These are phyloP conservation scores for Stenodema calcarata DNA, from an alignment of 2,888 invertebrate species.

Conservation along the genomic window DNA sequence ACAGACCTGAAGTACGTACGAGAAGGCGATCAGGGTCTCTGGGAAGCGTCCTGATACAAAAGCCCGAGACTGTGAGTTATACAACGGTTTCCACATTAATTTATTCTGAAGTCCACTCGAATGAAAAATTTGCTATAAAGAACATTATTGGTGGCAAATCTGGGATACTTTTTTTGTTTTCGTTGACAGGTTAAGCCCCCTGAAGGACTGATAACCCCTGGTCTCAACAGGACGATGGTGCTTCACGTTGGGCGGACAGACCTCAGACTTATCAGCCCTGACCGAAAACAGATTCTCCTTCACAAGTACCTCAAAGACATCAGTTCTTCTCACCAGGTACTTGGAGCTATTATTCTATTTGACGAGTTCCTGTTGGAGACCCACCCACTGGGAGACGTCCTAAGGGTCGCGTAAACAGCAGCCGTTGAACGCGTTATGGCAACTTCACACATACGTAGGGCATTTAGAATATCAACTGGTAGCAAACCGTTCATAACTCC, in stretches of 20 bases:
- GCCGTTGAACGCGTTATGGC: too few relatives aligned
- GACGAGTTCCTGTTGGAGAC: too few relatives aligned
- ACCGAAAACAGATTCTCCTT: constrained; percentile 86
- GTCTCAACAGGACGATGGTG: constrained; percentile 90
- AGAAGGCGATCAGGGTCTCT: constrained; percentile 63
- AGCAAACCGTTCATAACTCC: too few relatives aligned
- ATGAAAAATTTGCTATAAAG: too few relatives aligned
- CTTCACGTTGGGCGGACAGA: constrained; percentile 88
- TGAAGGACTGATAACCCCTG: constrained; percentile 46
- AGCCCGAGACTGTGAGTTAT: constrained; percentile 48
- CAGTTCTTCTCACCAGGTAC: constrained; percentile 81
- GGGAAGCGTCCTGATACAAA: constrained; percentile 61
- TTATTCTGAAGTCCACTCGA: too few relatives aligned
- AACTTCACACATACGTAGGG: too few relatives aligned
- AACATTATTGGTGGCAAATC: too few relatives aligned
- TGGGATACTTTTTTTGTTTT: background rate
- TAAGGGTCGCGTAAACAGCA: too few relatives aligned
- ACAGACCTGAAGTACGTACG: constrained; percentile 60
- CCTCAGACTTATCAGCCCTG: constrained; percentile 88
- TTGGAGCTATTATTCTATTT: background rate
- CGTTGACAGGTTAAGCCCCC: constrained; percentile 3
- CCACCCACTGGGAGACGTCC: too few relatives aligned
- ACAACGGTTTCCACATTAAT: too few relatives aligned
- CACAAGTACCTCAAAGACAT: constrained; percentile 89
- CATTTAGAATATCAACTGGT: too few relatives aligned